Evolutionary conservation across 2,888 invertebrate species (phyloP).

Genomic region (Caenorhabditis drosophilae): DNA sequence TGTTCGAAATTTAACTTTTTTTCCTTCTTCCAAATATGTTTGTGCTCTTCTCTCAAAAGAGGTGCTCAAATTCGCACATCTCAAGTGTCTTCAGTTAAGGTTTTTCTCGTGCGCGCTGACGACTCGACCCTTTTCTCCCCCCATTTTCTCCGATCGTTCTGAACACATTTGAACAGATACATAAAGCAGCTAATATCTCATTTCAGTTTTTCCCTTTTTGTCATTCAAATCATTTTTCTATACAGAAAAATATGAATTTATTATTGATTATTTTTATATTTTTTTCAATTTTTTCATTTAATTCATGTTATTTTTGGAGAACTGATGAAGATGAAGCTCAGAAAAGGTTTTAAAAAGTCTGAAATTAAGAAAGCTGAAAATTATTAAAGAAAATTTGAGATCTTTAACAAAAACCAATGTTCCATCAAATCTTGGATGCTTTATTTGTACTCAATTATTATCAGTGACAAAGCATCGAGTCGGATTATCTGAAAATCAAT

Average conservation of each 20-base stretch:
- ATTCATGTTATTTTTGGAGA: slow-evolving; percentile 24
- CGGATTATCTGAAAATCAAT: slow-evolving; percentile 56
- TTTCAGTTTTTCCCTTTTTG: neutral
- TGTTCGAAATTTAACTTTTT: too few relatives aligned
- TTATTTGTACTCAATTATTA: slow-evolving; percentile 58
- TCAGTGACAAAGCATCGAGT: slow-evolving; percentile 60
- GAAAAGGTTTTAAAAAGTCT: neutral
- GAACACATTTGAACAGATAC: too few relatives aligned
- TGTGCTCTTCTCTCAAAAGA: slow-evolving; percentile 6
- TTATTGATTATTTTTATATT: slow-evolving; percentile 3
- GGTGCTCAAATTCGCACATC: slow-evolving; percentile 44
- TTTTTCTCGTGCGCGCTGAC: too few relatives aligned
- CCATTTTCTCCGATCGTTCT: too few relatives aligned
- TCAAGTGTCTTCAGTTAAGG: slow-evolving; percentile 24
- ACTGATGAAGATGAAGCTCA: neutral
- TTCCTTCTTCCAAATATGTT: neutral
- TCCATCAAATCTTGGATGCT: slow-evolving; percentile 57
- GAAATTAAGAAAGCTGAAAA: neutral
- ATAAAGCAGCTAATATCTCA: too few relatives aligned
- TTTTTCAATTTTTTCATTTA: slow-evolving; percentile 3
- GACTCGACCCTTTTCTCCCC: too few relatives aligned
- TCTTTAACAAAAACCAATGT: slow-evolving; percentile 9
- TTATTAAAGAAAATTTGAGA: slow-evolving; percentile 1
- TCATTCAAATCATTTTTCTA: slow-evolving; percentile 4
- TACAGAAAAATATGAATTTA: too few relatives aligned